These are phyloP conservation scores for Gnatocerus cornutus DNA, from an alignment of 2,888 invertebrate genomes.

Conservation along the genomic window DNA sequence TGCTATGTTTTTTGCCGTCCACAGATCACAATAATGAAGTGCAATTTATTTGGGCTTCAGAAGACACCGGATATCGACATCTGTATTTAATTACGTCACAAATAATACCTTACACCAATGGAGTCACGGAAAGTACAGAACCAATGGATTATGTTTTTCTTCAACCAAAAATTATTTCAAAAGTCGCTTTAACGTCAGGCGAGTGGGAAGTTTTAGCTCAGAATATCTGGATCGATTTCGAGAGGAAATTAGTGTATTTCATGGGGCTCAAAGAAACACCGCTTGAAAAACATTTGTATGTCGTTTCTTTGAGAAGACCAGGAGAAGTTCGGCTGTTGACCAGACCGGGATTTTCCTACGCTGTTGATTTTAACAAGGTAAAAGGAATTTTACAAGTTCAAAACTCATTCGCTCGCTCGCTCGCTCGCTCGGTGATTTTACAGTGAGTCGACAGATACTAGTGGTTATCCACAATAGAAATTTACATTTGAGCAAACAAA, in stretches of 20 bases:
- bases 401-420: no score
- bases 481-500: no score
- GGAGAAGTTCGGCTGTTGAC: slow-evolving; percentile 85
- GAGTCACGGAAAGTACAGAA: slow-evolving; percentile 73
- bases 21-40: slow-evolving; percentile 69
- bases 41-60: slow-evolving; percentile 93
- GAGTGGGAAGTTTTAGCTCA: slow-evolving; percentile 95
- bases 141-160: slow-evolving; percentile 72
- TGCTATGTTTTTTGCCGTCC: slow-evolving; percentile 86
- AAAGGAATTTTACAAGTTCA: no score
- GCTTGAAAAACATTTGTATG: slow-evolving; percentile 94
- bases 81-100: slow-evolving; percentile 85
- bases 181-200: slow-evolving; percentile 87
- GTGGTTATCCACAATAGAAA: no score
- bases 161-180: slow-evolving; percentile 79
- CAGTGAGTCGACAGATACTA: no score
- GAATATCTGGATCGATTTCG: slow-evolving; percentile 90
- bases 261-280: slow-evolving; percentile 92
- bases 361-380: slow-evolving; percentile 86
- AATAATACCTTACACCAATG: slow-evolving; percentile 73
- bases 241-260: slow-evolving; percentile 89
- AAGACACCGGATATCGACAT: slow-evolving; percentile 92
- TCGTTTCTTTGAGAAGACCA: slow-evolving; percentile 82
- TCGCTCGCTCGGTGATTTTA: no score
- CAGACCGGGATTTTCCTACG: slow-evolving; percentile 88